Conservation (phyloP, 1,140 invertebrate genomes). For the Drosophila baimaii region DNA sequence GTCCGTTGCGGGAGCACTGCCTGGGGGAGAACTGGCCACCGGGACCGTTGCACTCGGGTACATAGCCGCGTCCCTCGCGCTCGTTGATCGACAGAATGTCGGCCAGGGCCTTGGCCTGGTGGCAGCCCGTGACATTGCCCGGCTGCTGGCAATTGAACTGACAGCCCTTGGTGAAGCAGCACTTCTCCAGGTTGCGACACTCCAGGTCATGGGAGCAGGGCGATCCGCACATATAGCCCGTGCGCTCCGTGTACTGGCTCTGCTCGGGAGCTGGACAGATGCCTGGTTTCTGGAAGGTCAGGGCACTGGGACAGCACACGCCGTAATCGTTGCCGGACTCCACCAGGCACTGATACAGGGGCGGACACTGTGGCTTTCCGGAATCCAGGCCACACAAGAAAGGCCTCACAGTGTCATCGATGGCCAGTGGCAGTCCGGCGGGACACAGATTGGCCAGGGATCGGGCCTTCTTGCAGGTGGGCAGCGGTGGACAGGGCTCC, state of each 20-base stretch:
- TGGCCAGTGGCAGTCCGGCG: constrained; percentile 91
- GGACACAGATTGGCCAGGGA: constrained; percentile 91
- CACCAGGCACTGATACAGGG: constrained; percentile 91
- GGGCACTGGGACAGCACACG: constrained; percentile 92
- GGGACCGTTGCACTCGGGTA: constrained; percentile 90
- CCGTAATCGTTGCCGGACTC: constrained; percentile 92
- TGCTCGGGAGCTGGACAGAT: constrained; percentile 87
- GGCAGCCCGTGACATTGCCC: constrained; percentile 89
- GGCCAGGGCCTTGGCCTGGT: constrained; percentile 90
- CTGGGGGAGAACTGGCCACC: constrained; percentile 89
- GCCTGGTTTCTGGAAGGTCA: constrained; percentile 90
- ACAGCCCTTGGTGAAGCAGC: constrained; percentile 89
- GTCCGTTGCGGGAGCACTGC: constrained; percentile 92
- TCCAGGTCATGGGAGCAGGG: constrained; percentile 91
- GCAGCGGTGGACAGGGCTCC: constrained; percentile 92
- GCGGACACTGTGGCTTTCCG: constrained; percentile 92
- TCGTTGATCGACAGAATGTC: constrained; percentile 91
- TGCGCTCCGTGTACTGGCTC: constrained; percentile 75
- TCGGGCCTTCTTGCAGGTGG: constrained; percentile 91
- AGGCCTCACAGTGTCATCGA: constrained; percentile 90
- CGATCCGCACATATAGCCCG: constrained; percentile 86
- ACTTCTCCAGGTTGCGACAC: constrained; percentile 91
- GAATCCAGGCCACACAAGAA: constrained; percentile 92
- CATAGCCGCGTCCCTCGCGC: constrained; percentile 91
- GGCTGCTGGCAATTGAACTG: constrained; percentile 89